Conservation (phyloP, 1,140 invertebrate species). For the Hermetia illucens region DNA sequence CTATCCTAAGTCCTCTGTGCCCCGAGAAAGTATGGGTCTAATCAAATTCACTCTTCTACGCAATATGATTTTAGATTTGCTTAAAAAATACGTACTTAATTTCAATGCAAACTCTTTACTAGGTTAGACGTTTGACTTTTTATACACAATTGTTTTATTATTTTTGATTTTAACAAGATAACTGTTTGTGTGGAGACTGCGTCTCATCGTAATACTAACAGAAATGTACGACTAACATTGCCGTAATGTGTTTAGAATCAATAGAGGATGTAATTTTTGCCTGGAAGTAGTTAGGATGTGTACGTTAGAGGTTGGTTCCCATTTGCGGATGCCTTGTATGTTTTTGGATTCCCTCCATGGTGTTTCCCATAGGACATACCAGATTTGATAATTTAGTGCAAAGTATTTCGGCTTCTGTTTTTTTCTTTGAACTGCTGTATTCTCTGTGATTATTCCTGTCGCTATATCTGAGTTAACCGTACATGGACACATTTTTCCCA, state of each 20-base stretch:
- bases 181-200: background rate
- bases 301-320: too few relatives aligned
- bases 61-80: slow-evolving; percentile 2
- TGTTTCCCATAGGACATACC: too few relatives aligned
- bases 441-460: too few relatives aligned
- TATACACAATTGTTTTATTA: background rate
- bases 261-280: too few relatives aligned
- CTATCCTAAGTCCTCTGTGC: slow-evolving; percentile 39
- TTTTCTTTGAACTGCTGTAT: too few relatives aligned
- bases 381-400: too few relatives aligned
- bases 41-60: background rate
- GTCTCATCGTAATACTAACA: background rate
- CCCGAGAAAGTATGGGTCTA: slow-evolving; percentile 18
- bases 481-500: too few relatives aligned
- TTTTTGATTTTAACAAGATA: background rate
- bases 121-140: background rate
- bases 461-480: too few relatives aligned
- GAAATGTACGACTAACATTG: background rate
- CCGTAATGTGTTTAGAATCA: background rate
- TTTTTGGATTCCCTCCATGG: too few relatives aligned
- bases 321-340: too few relatives aligned
- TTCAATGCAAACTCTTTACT: background rate
- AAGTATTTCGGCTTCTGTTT: too few relatives aligned
- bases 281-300: too few relatives aligned
- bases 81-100: slow-evolving; percentile 3